phyloP scores from a whole-genome alignment of 2,113 vertebrate species.

The Willisornis vidua region DNA sequence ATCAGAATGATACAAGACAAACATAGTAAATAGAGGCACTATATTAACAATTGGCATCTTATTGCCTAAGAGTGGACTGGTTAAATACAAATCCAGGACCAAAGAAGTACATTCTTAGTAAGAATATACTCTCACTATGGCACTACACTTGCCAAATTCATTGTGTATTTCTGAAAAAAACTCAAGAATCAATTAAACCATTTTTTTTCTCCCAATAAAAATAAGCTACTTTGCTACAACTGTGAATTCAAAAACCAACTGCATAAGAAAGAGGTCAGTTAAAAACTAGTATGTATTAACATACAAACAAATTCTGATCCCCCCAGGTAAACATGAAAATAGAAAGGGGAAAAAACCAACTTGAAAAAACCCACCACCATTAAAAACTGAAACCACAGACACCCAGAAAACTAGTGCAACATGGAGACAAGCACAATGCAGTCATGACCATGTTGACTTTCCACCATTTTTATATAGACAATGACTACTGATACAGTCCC shows the following conservation, averaged over 20 bases:
- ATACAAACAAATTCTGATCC: not conserved
- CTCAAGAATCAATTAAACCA: not conserved
- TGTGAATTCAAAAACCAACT: not conserved
- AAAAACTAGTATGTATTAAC: not conserved
- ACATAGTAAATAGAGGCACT: not conserved
- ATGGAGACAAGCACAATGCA: not conserved
- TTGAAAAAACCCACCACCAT: not conserved
- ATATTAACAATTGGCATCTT: not conserved
- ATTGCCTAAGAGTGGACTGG: not conserved
- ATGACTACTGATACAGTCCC: not conserved
- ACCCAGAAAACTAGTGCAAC: not conserved
- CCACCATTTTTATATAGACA: not conserved
- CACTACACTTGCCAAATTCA: not conserved
- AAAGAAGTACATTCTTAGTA: not conserved
- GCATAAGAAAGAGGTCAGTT: not conserved
- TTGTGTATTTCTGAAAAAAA: not conserved
- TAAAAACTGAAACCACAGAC: not conserved
- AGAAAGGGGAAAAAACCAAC: not conserved
- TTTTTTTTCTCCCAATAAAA: not conserved
- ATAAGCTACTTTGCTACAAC: not conserved
- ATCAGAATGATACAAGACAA: not conserved
- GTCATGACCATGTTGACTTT: not conserved
- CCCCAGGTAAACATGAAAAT: not conserved
- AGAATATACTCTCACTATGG: not conserved
- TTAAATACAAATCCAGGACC: not conserved